These are phyloP conservation scores for Ditula angustiorana DNA, from an alignment of 2,888 invertebrate species.

Conservation along the genomic window DNA sequence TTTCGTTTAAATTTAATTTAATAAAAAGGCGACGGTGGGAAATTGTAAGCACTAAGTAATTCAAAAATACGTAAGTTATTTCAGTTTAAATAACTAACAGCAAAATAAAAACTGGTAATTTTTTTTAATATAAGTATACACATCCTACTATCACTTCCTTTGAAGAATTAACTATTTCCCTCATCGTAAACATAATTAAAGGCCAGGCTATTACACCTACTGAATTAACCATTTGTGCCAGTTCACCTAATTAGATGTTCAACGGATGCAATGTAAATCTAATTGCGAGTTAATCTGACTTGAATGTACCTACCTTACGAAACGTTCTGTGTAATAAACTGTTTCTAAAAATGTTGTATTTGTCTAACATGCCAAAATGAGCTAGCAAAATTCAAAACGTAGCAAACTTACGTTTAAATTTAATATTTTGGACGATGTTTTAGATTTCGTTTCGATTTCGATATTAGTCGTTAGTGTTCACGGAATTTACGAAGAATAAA, in stretches of 20 bases:
- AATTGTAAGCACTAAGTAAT: too few relatives aligned
- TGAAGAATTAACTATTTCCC: not conserved
- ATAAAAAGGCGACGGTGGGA: too few relatives aligned
- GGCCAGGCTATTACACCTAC: slow-evolving; percentile 21
- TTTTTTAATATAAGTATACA: too few relatives aligned
- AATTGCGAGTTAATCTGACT: slow-evolving; percentile 46
- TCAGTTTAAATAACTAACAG: too few relatives aligned
- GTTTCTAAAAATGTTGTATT: slow-evolving; percentile 2
- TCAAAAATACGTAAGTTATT: too few relatives aligned
- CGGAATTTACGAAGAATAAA: too few relatives aligned
- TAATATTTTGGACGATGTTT: too few relatives aligned
- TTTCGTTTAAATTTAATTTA: too few relatives aligned
- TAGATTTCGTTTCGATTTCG: too few relatives aligned
- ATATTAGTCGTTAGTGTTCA: too few relatives aligned
- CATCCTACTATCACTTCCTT: slow-evolving; percentile 6
- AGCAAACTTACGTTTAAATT: too few relatives aligned
- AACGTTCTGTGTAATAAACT: slow-evolving; percentile 14
- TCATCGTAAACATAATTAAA: slow-evolving; percentile 23
- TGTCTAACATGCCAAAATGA: not conserved
- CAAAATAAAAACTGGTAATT: too few relatives aligned
- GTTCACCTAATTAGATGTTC: slow-evolving; percentile 50
- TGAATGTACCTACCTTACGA: slow-evolving; percentile 32
- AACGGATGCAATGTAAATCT: slow-evolving; percentile 54
- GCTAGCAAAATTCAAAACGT: not conserved
- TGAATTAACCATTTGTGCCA: slow-evolving; percentile 31